These are phyloP conservation scores for Drosophila auraria DNA, from an alignment of 1,140 invertebrate species.

Conservation along the genomic window DNA sequence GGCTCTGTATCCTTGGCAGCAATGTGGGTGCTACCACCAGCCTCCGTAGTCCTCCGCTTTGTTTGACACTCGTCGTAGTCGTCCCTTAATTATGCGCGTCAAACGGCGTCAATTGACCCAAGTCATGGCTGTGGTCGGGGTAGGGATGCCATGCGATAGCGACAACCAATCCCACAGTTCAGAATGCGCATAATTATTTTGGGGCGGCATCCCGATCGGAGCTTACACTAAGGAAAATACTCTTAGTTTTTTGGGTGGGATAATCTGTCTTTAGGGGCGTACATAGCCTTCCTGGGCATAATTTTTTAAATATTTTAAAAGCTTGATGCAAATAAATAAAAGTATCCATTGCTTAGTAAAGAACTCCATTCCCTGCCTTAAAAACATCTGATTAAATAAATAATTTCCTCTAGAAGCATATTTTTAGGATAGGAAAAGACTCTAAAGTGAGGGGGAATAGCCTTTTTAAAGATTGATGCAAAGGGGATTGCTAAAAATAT, in stretches of 20 bases:
- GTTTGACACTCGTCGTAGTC: constrained; percentile 16
- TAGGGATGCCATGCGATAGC: constrained; percentile 11
- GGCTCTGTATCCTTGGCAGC: constrained; percentile 46
- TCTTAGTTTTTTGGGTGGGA: fast-evolving
- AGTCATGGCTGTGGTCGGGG: constrained; percentile 20
- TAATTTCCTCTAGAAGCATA: not conserved
- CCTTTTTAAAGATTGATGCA: too few relatives aligned
- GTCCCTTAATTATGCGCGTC: constrained; percentile 72
- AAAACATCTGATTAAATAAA: not conserved
- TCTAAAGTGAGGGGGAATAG: too few relatives aligned
- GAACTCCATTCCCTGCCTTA: not conserved
- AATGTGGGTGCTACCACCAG: constrained; percentile 27
- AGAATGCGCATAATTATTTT: constrained; percentile 55
- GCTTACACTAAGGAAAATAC: constrained; percentile 1
- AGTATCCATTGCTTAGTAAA: not conserved
- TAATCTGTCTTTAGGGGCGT: not conserved
- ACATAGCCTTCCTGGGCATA: not conserved
- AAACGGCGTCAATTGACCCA: constrained; percentile 69
- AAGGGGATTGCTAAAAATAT: too few relatives aligned
- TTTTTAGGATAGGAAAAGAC: not conserved
- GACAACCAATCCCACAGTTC: constrained; percentile 42
- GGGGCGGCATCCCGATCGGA: not conserved
- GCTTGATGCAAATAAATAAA: not conserved
- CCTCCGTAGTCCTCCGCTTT: not conserved
- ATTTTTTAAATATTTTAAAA: too few relatives aligned